These are phyloP conservation scores for Pachycephala philippinensis DNA, from an alignment of 2,113 vertebrate species.

Conservation along the genomic window DNA sequence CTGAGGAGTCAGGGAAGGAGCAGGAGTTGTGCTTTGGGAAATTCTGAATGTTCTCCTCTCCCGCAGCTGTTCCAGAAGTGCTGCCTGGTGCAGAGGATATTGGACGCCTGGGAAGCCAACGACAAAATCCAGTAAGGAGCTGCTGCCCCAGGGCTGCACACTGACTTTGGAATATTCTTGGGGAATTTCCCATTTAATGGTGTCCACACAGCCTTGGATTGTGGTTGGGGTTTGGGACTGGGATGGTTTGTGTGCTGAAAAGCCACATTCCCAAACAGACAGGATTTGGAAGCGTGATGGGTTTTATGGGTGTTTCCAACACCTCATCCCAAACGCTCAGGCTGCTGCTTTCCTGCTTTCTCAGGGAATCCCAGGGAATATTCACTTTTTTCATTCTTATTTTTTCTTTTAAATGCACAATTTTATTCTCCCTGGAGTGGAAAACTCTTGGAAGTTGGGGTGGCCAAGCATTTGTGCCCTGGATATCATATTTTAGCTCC, in stretches of 20 bases:
- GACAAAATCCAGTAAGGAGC: constrained; percentile 89
- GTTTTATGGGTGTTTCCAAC: not conserved
- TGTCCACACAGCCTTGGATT: rapidly evolving
- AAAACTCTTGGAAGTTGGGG: rapidly evolving
- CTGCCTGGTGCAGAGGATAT: constrained; percentile 88
- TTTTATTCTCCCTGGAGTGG: not conserved
- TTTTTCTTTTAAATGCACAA: not conserved
- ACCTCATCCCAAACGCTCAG: not conserved
- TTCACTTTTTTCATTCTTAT: no score
- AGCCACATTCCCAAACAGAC: rapidly evolving
- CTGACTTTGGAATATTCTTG: not conserved
- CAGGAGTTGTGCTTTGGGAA: not conserved
- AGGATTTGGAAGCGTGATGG: not conserved
- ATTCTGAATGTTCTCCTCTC: not conserved
- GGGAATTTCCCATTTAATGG: rapidly evolving
- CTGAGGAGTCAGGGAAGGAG: not conserved
- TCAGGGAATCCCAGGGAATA: not conserved
- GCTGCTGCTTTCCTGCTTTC: not conserved
- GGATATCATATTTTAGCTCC: not conserved
- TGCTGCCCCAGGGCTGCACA: rapidly evolving
- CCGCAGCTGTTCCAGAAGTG: constrained; percentile 92
- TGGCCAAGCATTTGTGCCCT: not conserved
- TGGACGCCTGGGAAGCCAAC: constrained; percentile 96
- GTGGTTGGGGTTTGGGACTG: not conserved
- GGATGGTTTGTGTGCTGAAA: not conserved